Evolutionary conservation across 2,888 invertebrate genomes (phyloP), one percentile per base, ranked within the genome.

Genomic region (Helicoverpa assulta): DNA sequence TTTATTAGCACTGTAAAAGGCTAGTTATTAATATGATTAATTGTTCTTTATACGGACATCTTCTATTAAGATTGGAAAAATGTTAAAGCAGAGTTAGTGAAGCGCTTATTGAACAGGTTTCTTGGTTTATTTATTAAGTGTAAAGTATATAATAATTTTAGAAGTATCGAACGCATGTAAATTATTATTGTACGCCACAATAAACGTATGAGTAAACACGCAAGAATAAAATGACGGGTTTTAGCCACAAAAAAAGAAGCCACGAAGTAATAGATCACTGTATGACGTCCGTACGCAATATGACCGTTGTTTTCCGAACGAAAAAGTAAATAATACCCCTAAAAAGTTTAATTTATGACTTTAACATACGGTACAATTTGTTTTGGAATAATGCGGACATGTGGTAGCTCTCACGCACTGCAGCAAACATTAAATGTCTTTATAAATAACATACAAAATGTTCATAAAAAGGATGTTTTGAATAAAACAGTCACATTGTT

Each of bases 211-310:
- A 43, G 16, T 16, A 43, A 16, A 43, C 21, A 67, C 10, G 19
- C 37, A 50, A 54, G 6, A 29, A 50, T 14, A 1, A 2, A 14
- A 26, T 12, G n/a, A 29, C 14, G 7, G n/a, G 19, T 55, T 54
- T 29, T n/a, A 14, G 26, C 21, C 21, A 37, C 40, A 60, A 67
- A 29, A n/a, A 60, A 40, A 43, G 4, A 55, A 56, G 18, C 16
- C 66, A 51, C 18, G 51, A 61, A 61, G 50, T 40, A 37, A 78
- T 73, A 65, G 16, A 78, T 62, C 51, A 75, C 57, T 18, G 29
- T 8, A 53, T 79, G 75, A 78, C 54, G 51, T 52, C 67, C n/a
- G 14, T 53, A 64, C 56, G 40, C 37, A 52, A 47, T 29, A 47
- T 5, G 14, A 43, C 47, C 43, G 33, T 43, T 60, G 16, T 65